These are phyloP conservation scores for Lynx canadensis DNA, from an alignment of 2,113 vertebrate species.

Conservation along the genomic window DNA sequence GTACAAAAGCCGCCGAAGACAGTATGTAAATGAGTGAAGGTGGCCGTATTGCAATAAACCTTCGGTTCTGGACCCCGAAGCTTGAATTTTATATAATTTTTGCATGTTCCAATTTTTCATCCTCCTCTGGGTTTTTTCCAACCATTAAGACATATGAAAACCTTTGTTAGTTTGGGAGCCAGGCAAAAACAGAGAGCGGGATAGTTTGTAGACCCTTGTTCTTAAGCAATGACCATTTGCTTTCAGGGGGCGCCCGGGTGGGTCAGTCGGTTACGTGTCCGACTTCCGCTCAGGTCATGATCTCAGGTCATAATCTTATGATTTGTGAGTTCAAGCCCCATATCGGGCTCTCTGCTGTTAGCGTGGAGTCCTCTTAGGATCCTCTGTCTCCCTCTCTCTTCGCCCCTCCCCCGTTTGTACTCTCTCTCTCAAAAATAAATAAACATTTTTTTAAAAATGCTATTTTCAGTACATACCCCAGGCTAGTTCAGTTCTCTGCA, in stretches of 20 bases:
- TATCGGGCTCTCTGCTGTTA: too few species aligned
- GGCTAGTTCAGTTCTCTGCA: neutral
- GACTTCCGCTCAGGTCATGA: too few species aligned
- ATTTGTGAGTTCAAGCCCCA: too few species aligned
- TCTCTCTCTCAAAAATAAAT: too few species aligned
- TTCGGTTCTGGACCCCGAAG: neutral
- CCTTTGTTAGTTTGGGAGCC: neutral
- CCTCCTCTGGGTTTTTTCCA: neutral
- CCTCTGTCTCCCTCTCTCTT: too few species aligned
- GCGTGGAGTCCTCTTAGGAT: too few species aligned
- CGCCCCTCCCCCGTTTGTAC: too few species aligned
- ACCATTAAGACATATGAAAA: slow-evolving; percentile 29
- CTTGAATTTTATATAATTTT: slow-evolving; percentile 5
- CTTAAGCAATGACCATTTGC: neutral
- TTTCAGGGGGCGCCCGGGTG: too few species aligned
- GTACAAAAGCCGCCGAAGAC: neutral
- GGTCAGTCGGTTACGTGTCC: too few species aligned
- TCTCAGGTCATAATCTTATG: too few species aligned
- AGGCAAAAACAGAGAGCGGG: neutral
- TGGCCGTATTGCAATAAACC: neutral
- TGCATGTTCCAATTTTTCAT: neutral
- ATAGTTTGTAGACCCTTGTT: neutral
- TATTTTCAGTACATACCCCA: neutral
- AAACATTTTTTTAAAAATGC: too few species aligned
- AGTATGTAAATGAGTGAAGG: neutral